Percentiles rank a stretch among this genome's conserved stretches.
These are phyloP conservation scores for Euura lappo DNA, from an alignment of 1,140 invertebrate genomes.

Conservation along the genomic window DNA sequence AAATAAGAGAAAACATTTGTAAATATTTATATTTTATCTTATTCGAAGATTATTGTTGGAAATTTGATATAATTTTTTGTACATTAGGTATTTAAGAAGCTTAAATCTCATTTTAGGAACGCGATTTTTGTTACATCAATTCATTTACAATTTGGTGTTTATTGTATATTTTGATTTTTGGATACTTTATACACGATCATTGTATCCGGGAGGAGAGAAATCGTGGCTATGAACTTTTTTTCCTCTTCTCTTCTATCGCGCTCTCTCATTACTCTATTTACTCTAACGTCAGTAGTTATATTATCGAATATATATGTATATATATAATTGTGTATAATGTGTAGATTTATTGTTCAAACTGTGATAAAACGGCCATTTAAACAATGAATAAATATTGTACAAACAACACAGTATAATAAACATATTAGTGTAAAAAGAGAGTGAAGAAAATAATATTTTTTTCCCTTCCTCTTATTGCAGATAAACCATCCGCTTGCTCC, in stretches of 20 bases:
- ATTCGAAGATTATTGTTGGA: not conserved
- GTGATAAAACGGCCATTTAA: conserved; percentile 44
- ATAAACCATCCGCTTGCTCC: too few relatives aligned
- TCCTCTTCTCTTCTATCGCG: too few relatives aligned
- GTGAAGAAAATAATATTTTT: not conserved
- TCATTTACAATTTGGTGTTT: too few relatives aligned
- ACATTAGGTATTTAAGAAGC: too few relatives aligned
- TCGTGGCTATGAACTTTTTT: too few relatives aligned
- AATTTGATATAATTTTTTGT: conserved; percentile 1
- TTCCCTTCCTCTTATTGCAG: not conserved
- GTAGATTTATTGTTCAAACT: conserved; percentile 43
- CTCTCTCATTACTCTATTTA: too few relatives aligned
- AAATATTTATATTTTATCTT: not conserved
- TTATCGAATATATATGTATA: not conserved
- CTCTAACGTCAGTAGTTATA: too few relatives aligned
- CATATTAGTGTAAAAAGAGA: not conserved
- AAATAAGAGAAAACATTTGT: not conserved
- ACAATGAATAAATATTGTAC: conserved; percentile 14
- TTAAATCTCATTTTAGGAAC: too few relatives aligned
- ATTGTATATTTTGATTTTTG: too few relatives aligned
- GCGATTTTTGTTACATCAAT: too few relatives aligned
- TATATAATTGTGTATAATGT: conserved; percentile 9
- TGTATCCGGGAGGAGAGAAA: too few relatives aligned
- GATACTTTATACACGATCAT: too few relatives aligned
- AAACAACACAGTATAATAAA: not conserved